Evolutionary conservation across 1,140 invertebrate genomes (phyloP).

Genomic region (Euwallacea similis): DNA sequence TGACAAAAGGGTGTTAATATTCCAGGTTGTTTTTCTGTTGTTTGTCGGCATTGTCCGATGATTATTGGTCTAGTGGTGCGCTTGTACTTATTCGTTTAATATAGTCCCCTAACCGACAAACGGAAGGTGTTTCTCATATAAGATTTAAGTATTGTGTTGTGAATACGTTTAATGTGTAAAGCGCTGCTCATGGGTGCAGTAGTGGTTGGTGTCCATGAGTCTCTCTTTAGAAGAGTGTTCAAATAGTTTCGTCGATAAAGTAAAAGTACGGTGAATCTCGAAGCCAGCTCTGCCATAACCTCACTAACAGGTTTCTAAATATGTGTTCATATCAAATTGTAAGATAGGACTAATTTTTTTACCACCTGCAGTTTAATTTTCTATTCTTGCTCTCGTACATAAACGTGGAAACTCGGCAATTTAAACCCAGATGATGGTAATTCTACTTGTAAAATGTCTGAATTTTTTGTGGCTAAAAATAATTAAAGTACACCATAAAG

Average conservation of each 20-base stretch:
- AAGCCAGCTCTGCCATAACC: constrained; percentile 51
- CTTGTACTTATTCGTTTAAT: constrained; percentile 47
- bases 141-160: constrained; percentile 41
- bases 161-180: constrained; percentile 36
- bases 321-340: constrained; percentile 50
- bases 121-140: constrained; percentile 5
- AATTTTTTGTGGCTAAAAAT: background rate
- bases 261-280: constrained; percentile 48
- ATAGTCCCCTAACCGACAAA: constrained; percentile 21
- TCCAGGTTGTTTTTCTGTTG: constrained; percentile 17
- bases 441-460: background rate
- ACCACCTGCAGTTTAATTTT: constrained; percentile 41
- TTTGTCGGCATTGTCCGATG: constrained; percentile 25
- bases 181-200: background rate
- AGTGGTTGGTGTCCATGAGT: constrained; percentile 17
- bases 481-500: background rate
- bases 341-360: constrained; percentile 48
- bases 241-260: constrained; percentile 40
- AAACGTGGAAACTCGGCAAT: no score
- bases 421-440: background rate
- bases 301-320: constrained; percentile 50
- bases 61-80: constrained; percentile 40
- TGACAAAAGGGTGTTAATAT: constrained; percentile 39
- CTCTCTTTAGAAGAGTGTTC: constrained; percentile 38
- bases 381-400: background rate